phyloP scores from a whole-genome alignment of 2,113 vertebrate genomes.

The Hucho hucho region DNA sequence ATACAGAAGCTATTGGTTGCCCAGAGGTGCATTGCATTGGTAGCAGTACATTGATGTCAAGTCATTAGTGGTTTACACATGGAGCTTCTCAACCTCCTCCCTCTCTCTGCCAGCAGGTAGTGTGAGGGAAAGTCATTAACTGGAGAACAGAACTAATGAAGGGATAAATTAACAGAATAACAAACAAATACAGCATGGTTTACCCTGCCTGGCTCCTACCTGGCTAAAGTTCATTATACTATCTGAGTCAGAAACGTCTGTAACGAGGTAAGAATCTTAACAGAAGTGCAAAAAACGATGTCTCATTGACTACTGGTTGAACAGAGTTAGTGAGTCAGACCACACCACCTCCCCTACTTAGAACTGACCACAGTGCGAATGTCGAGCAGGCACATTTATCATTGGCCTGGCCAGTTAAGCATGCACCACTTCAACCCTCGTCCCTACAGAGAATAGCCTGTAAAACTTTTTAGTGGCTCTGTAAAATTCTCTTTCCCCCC shows the following conservation, averaged over 20 bases:
- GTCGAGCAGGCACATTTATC: conserved; percentile 24
- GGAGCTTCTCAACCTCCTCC: conserved; percentile 19
- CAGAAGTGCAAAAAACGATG: conserved; percentile 3
- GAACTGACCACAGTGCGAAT: conserved; percentile 40
- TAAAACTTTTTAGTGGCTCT: conserved; percentile 8
- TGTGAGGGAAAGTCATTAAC: conserved; percentile 54
- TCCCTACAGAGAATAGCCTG: conserved; percentile 26
- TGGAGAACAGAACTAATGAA: conserved; percentile 67
- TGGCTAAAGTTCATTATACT: conserved; percentile 43
- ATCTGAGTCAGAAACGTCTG: conserved; percentile 56
- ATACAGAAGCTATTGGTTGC: conserved; percentile 26
- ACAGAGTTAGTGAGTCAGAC: conserved; percentile 11
- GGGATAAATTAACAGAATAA: conserved; percentile 66
- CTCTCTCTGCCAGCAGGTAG: conserved; percentile 40
- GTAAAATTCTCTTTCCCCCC: not conserved
- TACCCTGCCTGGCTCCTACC: conserved; percentile 34
- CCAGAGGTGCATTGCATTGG: conserved; percentile 18
- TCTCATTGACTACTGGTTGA: conserved; percentile 23
- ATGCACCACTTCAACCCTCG: conserved; percentile 22
- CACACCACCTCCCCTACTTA: conserved; percentile 21
- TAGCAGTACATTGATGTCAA: conserved; percentile 43
- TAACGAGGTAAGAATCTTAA: conserved; percentile 11
- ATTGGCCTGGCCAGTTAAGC: conserved; percentile 24
- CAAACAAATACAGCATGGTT: conserved; percentile 55
- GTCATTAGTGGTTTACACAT: conserved; percentile 58